These are phyloP conservation scores for Chiroxiphia lanceolata DNA, from an alignment of 2,797 vertebrate species.

Conservation along the genomic window DNA sequence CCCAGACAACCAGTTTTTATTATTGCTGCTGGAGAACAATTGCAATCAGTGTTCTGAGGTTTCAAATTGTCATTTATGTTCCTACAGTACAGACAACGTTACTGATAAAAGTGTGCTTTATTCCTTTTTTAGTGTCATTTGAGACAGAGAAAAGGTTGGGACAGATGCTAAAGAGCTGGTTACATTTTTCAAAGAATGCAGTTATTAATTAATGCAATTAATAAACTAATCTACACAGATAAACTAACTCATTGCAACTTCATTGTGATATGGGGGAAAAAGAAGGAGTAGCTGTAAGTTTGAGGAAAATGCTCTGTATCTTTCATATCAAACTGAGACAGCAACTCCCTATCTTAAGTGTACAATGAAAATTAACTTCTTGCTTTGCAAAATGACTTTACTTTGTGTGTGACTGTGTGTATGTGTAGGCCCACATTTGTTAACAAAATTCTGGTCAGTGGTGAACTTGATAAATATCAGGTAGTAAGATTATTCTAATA, in stretches of 20 bases:
- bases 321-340: neutral
- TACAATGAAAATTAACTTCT: neutral
- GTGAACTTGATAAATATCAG: neutral
- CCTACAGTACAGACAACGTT: neutral
- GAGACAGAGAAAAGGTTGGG: neutral
- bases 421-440: neutral
- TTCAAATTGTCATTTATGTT: neutral
- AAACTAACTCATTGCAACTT: neutral
- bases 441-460: neutral
- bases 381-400: neutral
- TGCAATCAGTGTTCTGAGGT: neutral
- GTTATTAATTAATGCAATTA: conserved; percentile 3
- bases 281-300: neutral
- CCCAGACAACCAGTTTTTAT: neutral
- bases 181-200: neutral
- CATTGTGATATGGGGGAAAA: neutral
- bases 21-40: neutral
- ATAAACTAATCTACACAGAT: neutral
- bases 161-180: neutral
- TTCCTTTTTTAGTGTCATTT: neutral
- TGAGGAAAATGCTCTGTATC: neutral
- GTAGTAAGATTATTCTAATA: neutral
- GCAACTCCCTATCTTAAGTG: neutral
- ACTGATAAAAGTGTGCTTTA: neutral
- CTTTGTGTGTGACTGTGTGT: neutral